These are phyloP conservation scores for Teleogryllus occipitalis DNA, from an alignment of 1,140 invertebrate genomes.

Conservation along the genomic window DNA sequence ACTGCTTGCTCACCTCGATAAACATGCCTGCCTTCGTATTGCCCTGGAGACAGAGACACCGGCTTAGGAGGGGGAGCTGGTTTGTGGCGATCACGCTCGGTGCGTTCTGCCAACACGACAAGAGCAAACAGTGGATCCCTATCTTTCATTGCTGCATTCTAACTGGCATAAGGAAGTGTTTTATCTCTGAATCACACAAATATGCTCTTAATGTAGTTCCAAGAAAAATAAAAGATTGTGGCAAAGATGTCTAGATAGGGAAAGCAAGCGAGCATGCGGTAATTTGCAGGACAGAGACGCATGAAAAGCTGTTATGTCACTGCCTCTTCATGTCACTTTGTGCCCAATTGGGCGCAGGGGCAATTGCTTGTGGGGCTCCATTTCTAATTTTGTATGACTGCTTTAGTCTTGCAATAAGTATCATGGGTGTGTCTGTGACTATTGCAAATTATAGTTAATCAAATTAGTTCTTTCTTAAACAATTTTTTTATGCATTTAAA, in stretches of 20 bases:
- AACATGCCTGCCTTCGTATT: conserved; percentile 48
- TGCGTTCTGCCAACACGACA: conserved; percentile 19
- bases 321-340: neutral
- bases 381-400: neutral
- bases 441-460: too few species aligned
- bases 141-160: conserved; percentile 7
- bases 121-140: neutral
- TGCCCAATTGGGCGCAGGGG: neutral
- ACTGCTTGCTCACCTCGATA: conserved; percentile 35
- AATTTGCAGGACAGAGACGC: neutral
- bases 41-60: conserved; percentile 56
- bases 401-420: too few species aligned
- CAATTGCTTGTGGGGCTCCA: neutral
- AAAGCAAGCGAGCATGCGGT: conserved; percentile 3
- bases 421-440: too few species aligned
- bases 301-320: neutral
- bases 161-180: neutral
- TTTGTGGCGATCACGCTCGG: conserved; percentile 73
- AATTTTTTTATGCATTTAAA: neutral
- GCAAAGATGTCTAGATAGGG: neutral
- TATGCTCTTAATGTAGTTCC: neutral
- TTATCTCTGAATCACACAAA: neutral
- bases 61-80: conserved; percentile 80
- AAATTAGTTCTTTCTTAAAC: too few species aligned
- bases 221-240: neutral